These are phyloP conservation scores for Carassius auratus DNA, from an alignment of 2,113 vertebrate species.

Conservation along the genomic window DNA sequence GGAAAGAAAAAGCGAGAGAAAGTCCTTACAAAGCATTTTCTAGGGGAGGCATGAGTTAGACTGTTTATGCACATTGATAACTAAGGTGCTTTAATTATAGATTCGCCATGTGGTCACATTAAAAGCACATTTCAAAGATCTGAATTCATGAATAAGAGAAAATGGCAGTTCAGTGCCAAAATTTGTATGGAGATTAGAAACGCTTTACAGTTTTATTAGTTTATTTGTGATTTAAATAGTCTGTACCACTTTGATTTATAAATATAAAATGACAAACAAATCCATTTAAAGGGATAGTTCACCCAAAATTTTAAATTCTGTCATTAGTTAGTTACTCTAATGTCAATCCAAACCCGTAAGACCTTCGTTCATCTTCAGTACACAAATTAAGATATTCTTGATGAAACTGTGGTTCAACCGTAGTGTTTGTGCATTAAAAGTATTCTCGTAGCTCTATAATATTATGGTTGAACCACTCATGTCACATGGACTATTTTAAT, in stretches of 20 bases:
- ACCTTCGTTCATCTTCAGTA: not conserved
- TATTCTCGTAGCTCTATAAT: no score
- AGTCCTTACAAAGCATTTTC: slow-evolving; percentile 54
- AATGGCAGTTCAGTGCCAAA: slow-evolving; percentile 50
- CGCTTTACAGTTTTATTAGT: not conserved
- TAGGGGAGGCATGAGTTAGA: slow-evolving; percentile 36
- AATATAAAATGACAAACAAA: not conserved
- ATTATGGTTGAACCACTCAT: no score
- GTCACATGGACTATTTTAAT: no score
- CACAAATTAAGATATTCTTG: not conserved
- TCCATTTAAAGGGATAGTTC: not conserved
- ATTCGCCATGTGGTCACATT: slow-evolving; percentile 52
- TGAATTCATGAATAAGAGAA: slow-evolving; percentile 47
- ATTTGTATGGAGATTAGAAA: not conserved
- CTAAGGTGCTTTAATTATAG: slow-evolving; percentile 54
- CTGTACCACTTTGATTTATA: not conserved
- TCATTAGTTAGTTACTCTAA: not conserved
- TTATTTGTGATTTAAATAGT: slow-evolving; percentile 11
- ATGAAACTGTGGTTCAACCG: not conserved
- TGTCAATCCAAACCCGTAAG: not conserved
- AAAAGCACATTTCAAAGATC: slow-evolving; percentile 57
- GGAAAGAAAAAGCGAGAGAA: slow-evolving; percentile 15
- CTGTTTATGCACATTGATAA: slow-evolving; percentile 57
- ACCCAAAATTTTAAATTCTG: not conserved
- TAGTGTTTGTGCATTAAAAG: no score